Evolutionary conservation across 2,113 vertebrate genomes (phyloP).

Genomic region (Macaca nemestrina): DNA sequence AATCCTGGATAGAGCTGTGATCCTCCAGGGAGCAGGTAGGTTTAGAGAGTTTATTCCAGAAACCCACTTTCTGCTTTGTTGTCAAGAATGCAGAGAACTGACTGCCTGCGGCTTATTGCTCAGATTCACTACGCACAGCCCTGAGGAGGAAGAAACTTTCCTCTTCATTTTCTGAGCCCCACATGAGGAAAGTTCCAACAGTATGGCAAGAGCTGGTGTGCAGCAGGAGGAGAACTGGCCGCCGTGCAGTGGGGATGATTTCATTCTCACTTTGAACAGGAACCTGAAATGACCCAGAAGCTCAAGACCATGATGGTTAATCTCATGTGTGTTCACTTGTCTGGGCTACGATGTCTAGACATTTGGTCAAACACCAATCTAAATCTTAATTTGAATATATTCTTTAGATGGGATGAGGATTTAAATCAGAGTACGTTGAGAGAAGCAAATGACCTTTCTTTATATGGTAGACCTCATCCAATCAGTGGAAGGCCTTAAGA

Average conservation of each 20-base stretch:
- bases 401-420: not conserved
- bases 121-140: not conserved
- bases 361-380: not conserved
- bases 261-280: not conserved
- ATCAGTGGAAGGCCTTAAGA: not conserved
- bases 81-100: not conserved
- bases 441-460: not conserved
- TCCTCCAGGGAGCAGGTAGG: not conserved
- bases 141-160: accelerated
- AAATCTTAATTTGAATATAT: not conserved
- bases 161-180: not conserved
- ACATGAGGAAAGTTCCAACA: not conserved
- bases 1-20: not conserved
- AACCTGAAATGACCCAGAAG: not conserved
- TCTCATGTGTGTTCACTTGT: too few species aligned
- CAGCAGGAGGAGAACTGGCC: not conserved
- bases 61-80: not conserved
- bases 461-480: not conserved
- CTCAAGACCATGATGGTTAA: not conserved
- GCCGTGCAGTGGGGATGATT: not conserved
- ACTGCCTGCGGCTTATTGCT: not conserved
- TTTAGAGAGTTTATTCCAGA: not conserved
- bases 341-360: not conserved
- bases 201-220: not conserved
- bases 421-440: not conserved